These are phyloP conservation scores for Gyps fulvus DNA, from an alignment of 2,113 vertebrate genomes.

Conservation along the genomic window DNA sequence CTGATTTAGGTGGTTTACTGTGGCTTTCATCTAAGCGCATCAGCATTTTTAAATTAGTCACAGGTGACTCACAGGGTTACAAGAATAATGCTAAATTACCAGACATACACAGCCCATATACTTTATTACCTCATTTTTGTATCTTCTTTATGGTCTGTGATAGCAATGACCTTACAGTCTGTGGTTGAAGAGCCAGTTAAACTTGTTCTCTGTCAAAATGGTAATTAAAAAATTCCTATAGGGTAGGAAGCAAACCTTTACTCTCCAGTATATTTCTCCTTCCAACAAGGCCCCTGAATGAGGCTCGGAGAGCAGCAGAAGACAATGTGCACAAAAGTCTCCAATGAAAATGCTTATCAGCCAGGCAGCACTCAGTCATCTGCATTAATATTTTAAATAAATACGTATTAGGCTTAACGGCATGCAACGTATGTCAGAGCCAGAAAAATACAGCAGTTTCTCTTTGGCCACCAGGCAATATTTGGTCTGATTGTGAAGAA, in stretches of 20 bases:
- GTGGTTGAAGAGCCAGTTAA: slow-evolving; percentile 52
- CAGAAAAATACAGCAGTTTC: neutral
- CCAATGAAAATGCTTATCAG: neutral
- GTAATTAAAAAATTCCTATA: slow-evolving; percentile 64
- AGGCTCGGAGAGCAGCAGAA: neutral
- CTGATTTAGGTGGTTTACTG: slow-evolving; percentile 52
- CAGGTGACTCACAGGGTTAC: slow-evolving; percentile 67
- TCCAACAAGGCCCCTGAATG: neutral
- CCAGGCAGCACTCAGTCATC: neutral
- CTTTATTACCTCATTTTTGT: slow-evolving; percentile 68
- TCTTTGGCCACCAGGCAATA: neutral
- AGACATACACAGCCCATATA: slow-evolving; percentile 59
- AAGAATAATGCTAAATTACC: slow-evolving; percentile 65
- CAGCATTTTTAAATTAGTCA: slow-evolving; percentile 70
- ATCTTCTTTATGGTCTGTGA: slow-evolving; percentile 64
- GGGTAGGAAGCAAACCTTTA: slow-evolving; percentile 28
- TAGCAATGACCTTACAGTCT: slow-evolving; percentile 64
- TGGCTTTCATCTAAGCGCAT: slow-evolving; percentile 58
- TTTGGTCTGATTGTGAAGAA: neutral
- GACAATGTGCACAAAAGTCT: neutral
- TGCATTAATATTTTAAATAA: slow-evolving; percentile 57
- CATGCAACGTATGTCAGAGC: neutral
- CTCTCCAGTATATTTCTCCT: neutral
- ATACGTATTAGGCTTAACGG: neutral
- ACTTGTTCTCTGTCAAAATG: slow-evolving; percentile 65